Percentiles rank a stretch among this genome's conserved stretches.
These are phyloP conservation scores for Cardinalis cardinalis DNA, from an alignment of 2,113 vertebrate genomes.

Conservation along the genomic window DNA sequence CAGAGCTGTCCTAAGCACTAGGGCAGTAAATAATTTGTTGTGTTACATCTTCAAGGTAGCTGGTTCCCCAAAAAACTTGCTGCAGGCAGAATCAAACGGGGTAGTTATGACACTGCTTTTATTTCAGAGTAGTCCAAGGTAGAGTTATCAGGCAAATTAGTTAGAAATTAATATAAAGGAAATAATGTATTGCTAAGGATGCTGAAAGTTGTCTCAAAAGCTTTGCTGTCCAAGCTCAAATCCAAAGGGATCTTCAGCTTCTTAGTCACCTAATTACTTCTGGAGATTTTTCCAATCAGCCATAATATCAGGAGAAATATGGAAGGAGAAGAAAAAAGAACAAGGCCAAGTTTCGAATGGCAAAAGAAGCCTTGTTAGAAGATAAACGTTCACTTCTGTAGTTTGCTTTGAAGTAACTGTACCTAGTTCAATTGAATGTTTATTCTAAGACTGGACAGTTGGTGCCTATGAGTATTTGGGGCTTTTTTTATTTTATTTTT, in stretches of 20 bases:
- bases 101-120: neutral
- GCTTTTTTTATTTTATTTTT: neutral
- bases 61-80: neutral
- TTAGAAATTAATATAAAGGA: neutral
- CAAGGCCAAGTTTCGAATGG: neutral
- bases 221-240: neutral
- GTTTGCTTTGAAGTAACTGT: slow-evolving; percentile 6
- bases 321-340: neutral
- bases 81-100: neutral
- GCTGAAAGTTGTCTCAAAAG: neutral
- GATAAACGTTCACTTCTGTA: neutral
- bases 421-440: neutral
- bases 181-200: neutral
- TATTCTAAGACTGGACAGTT: neutral
- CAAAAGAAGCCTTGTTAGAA: neutral
- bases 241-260: neutral
- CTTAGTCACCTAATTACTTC: neutral
- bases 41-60: neutral
- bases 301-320: neutral
- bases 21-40: neutral
- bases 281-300: neutral
- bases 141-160: neutral
- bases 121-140: neutral
- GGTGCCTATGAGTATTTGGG: neutral
- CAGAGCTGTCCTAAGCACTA: neutral